phyloP scores from a whole-genome alignment of 2,888 invertebrate species.

The Bimastos eiseni region DNA sequence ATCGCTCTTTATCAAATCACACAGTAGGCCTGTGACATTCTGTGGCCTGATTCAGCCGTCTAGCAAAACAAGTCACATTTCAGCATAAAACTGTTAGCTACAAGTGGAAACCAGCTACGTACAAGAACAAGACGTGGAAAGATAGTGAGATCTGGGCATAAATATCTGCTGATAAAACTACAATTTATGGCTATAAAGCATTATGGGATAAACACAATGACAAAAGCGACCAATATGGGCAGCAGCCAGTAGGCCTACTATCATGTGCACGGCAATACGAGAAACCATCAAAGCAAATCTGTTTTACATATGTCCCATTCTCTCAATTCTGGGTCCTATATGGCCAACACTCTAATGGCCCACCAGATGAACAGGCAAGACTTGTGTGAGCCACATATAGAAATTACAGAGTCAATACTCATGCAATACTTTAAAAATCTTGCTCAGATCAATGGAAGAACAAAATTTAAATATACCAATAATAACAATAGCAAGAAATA shows the following conservation, averaged over 20 bases:
- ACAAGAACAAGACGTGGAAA: slow-evolving; percentile 13
- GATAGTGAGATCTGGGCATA: slow-evolving; percentile 13
- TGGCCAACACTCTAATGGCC: background rate
- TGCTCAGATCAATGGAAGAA: background rate
- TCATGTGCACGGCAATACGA: background rate
- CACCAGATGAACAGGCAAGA: background rate
- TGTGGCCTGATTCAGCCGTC: background rate
- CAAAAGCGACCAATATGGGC: slow-evolving; percentile 10
- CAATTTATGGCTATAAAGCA: slow-evolving; percentile 13
- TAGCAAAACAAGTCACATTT: slow-evolving; percentile 18
- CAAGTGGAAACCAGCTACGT: background rate
- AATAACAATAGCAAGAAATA: too few relatives aligned
- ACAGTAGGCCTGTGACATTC: background rate
- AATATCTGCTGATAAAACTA: background rate
- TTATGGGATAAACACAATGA: slow-evolving; percentile 5
- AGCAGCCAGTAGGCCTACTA: background rate
- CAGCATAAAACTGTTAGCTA: background rate
- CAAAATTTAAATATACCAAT: background rate
- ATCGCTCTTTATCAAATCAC: background rate
- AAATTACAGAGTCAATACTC: background rate
- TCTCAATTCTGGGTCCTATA: background rate
- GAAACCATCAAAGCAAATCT: slow-evolving; percentile 5
- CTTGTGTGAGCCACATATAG: background rate
- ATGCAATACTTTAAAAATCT: background rate
- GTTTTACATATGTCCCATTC: background rate